Evolutionary conservation across 2,113 vertebrate species (phyloP).

Genomic region (Cacatua alba): DNA sequence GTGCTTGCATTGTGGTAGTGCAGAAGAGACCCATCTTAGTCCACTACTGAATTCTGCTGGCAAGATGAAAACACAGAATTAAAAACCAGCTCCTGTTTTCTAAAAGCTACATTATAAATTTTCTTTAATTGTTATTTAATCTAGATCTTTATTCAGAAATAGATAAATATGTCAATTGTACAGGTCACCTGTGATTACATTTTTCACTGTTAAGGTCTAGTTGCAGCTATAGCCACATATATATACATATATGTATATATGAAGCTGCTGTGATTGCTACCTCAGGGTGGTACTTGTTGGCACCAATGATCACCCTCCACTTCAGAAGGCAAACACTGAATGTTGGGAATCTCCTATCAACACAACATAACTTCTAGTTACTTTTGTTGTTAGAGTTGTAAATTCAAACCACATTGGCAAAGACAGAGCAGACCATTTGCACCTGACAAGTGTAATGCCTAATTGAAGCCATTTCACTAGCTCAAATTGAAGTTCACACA

Average conservation of each 20-base stretch:
- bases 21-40: neutral
- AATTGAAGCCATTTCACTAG: neutral
- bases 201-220: neutral
- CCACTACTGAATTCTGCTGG: neutral
- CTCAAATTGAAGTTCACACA: neutral
- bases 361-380: neutral
- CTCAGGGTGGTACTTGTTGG: neutral
- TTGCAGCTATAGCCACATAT: neutral
- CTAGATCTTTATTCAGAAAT: neutral
- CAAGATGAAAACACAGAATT: neutral
- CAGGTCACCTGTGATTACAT: neutral
- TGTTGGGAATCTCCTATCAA: neutral
- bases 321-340: neutral
- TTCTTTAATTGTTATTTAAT: neutral
- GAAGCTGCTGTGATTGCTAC: neutral
- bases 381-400: neutral
- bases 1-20: neutral
- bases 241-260: neutral
- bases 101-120: neutral
- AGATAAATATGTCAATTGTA: neutral
- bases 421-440: neutral
- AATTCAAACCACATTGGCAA: constrained; percentile 20
- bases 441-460: neutral
- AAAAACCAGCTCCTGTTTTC: neutral
- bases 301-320: neutral